Evolutionary conservation across 2,797 vertebrate species (phyloP).

Genomic region (Sebastes kiyomatsui): DNA sequence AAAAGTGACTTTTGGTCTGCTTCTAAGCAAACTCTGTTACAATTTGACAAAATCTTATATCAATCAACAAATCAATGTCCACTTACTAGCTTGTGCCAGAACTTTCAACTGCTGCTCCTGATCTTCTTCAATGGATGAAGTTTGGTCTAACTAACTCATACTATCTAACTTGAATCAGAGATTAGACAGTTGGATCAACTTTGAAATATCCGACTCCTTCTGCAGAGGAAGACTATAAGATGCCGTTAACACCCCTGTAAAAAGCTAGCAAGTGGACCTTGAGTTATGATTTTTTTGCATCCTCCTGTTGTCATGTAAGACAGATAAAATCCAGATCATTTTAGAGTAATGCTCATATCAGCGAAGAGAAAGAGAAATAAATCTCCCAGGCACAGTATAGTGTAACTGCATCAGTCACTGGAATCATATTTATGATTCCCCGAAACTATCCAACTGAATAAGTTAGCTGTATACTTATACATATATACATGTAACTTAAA

Average conservation of each 20-base stretch:
- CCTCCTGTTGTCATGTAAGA: neutral
- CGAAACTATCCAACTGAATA: no score
- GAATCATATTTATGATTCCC: neutral
- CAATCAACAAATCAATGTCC: neutral
- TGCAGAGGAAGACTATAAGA: neutral
- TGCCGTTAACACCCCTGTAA: neutral
- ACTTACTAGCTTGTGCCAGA: neutral
- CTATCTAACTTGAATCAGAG: neutral
- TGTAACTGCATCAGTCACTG: neutral
- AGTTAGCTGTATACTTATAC: no score
- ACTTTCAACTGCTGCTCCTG: neutral
- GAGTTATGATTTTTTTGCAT: neutral
- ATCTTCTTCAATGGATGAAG: neutral
- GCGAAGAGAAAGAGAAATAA: neutral
- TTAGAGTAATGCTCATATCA: neutral
- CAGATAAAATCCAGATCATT: neutral
- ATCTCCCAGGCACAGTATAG: neutral
- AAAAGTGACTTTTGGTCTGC: neutral
- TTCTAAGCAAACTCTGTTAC: neutral
- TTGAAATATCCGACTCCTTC: no score
- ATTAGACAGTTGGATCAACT: neutral
- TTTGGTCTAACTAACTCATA: neutral
- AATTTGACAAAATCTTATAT: neutral
- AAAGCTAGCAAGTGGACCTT: neutral
- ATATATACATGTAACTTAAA: neutral